These are phyloP conservation scores for Latrodectus geometricus DNA, from an alignment of 1,140 invertebrate species.

Conservation along the genomic window DNA sequence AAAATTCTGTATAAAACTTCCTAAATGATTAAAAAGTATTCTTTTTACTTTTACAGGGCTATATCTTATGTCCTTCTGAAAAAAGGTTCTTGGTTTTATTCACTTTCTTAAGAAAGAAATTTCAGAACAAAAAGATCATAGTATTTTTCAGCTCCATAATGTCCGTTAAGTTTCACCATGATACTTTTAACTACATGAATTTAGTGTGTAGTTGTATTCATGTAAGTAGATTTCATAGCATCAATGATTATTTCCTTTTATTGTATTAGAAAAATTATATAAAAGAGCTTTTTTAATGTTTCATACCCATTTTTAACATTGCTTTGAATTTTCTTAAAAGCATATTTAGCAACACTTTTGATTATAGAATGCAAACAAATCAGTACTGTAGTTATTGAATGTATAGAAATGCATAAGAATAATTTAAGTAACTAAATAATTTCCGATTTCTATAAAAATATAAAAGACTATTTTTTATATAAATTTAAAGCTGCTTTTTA, in stretches of 20 bases:
- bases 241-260: neutral
- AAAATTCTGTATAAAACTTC: neutral
- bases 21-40: neutral
- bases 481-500: too few relatives aligned
- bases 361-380: too few relatives aligned
- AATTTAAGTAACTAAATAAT: too few relatives aligned
- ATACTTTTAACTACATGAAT: conserved; percentile 98
- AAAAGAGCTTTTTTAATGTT: too few relatives aligned
- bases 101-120: conserved; percentile 95
- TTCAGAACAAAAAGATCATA: conserved; percentile 97
- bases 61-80: conserved; percentile 94
- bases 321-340: too few relatives aligned
- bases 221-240: conserved; percentile 76
- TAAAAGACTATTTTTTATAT: too few relatives aligned
- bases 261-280: too few relatives aligned
- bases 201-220: conserved; percentile 97
- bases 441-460: too few relatives aligned
- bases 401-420: too few relatives aligned
- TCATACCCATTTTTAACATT: too few relatives aligned
- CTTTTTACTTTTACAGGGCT: conserved; percentile 74
- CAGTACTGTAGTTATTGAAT: too few relatives aligned
- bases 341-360: too few relatives aligned
- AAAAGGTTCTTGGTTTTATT: conserved; percentile 96
- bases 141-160: conserved; percentile 99
- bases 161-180: conserved; percentile 97